phyloP scores from a whole-genome alignment of 2,113 vertebrate species.

The Notarius quadriscutis region DNA sequence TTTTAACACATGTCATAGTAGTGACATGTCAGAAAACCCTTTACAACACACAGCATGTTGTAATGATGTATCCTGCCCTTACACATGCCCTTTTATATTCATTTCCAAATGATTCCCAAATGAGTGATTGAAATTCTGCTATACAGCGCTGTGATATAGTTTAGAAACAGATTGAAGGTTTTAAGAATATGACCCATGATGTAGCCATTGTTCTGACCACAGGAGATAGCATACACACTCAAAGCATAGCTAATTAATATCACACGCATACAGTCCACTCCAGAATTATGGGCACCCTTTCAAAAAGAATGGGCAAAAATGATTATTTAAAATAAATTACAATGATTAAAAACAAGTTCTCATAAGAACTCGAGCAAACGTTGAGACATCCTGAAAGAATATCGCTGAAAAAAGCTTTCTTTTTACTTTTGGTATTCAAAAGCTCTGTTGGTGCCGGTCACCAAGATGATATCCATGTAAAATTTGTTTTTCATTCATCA shows the following conservation, averaged over 20 bases:
- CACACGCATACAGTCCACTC: not conserved
- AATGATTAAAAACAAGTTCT: not conserved
- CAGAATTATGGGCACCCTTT: not conserved
- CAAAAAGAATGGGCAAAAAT: not conserved
- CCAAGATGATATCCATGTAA: not conserved
- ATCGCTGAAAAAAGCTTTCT: not conserved
- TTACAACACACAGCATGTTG: slow-evolving; percentile 13
- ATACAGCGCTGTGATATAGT: not conserved
- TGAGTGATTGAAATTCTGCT: not conserved
- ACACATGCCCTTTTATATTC: slow-evolving; percentile 2
- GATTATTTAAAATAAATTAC: not conserved
- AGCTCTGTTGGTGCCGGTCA: too few relatives aligned
- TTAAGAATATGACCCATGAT: not conserved
- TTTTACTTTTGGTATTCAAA: too few relatives aligned
- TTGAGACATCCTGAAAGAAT: not conserved
- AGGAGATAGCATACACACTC: not conserved
- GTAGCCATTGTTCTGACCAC: not conserved
- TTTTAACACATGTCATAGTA: slow-evolving; percentile 61
- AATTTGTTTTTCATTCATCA: too few relatives aligned
- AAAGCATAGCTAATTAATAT: not conserved
- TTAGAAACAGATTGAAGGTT: not conserved
- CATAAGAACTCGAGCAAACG: not conserved
- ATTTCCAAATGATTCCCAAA: slow-evolving; percentile 1
- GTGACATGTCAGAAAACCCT: slow-evolving; percentile 60
- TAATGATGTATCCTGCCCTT: slow-evolving; percentile 31